Evolutionary conservation across 1,140 invertebrate genomes (phyloP), one percentile per base, ranked within the genome.

Genomic region (Drosophila pseudoananassae): DNA sequence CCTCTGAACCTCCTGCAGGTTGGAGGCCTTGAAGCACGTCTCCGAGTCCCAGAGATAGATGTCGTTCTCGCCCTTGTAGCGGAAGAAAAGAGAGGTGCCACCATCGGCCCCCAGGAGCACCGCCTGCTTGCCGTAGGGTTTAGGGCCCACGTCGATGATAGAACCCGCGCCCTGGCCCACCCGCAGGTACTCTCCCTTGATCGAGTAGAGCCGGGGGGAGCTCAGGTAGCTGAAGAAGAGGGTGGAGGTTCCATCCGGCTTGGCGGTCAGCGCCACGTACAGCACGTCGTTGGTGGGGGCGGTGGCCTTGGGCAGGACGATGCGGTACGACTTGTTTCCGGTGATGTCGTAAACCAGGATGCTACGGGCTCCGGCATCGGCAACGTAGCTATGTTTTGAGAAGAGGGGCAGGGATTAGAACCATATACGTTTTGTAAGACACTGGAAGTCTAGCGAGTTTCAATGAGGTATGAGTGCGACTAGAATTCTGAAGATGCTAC

Each of bases 31-130:
- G 77, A 94, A 94, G 33, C 91, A 77, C 0, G 93, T 93, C 40
- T 94, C 92, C 20, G 93, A 93, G 73, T 95, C 93, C 94, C 94
- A 95, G 80, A 94, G 92, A 69, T 94, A 95, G 27, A 95, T 92
- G 58, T 94, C 93, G 2, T 93, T 92, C 58, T 94, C 92, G n/a
- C 94, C 94, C 79, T 93, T 93, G 75, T 93, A 93, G 45, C 93
- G 91, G 92, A 94, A 94, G 92, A 94, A 95, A 1, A 95, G 73
- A 1, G 92, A 92, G 4, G 91, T 83, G 17, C 93, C 93, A 4
- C 93, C 93, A 74, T 95, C 94, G n/a, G 93, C 94, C 14, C 94
- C 94, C 15, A 95, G 84, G 0, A 94, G 63, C 4, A 95, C 94
- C 1, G 94, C 92, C 69, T 93, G 93, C 0, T 90, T 87, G 15